Evolutionary conservation across 2,888 invertebrate genomes (phyloP).

Genomic region (Pteria penguin): DNA sequence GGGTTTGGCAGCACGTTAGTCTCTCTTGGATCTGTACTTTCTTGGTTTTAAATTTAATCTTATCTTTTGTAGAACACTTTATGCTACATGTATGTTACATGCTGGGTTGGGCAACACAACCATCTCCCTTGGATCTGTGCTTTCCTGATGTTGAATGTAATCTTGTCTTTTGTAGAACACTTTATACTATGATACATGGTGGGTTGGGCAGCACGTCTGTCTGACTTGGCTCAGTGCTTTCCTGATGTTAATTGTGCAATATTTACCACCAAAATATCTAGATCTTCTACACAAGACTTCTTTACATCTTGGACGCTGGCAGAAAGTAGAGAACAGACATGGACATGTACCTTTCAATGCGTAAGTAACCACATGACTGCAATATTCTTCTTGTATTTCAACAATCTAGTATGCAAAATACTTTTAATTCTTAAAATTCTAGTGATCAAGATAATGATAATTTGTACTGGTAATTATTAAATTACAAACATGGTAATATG

Average conservation of each 20-base stretch:
- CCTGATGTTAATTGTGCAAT: slow-evolving; percentile 88
- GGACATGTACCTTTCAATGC: slow-evolving; percentile 82
- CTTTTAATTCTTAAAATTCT: too few species aligned
- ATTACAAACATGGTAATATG: too few species aligned
- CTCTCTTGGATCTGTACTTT: slow-evolving; percentile 90
- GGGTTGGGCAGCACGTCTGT: slow-evolving; percentile 90
- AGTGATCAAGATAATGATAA: too few species aligned
- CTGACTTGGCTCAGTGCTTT: slow-evolving; percentile 90
- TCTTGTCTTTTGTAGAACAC: slow-evolving; percentile 78
- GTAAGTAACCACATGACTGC: too few species aligned
- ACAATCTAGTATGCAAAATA: too few species aligned
- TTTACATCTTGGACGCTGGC: slow-evolving; percentile 92
- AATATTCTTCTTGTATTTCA: too few species aligned
- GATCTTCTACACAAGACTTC: slow-evolving; percentile 95
- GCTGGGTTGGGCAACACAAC: too few species aligned
- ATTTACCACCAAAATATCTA: slow-evolving; percentile 87
- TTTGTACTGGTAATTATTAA: too few species aligned
- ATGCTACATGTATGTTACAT: too few species aligned
- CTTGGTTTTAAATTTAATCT: slow-evolving; percentile 88
- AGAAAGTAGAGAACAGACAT: slow-evolving; percentile 83
- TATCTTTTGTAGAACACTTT: too few species aligned
- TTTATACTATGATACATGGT: slow-evolving; percentile 89
- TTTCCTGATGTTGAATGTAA: not conserved
- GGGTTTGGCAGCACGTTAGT: slow-evolving; percentile 90
- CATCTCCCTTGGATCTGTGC: too few species aligned